Evolutionary conservation across 2,888 invertebrate species (phyloP), one percentile per base, ranked within the genome.

Genomic region (Dorcus hopei): DNA sequence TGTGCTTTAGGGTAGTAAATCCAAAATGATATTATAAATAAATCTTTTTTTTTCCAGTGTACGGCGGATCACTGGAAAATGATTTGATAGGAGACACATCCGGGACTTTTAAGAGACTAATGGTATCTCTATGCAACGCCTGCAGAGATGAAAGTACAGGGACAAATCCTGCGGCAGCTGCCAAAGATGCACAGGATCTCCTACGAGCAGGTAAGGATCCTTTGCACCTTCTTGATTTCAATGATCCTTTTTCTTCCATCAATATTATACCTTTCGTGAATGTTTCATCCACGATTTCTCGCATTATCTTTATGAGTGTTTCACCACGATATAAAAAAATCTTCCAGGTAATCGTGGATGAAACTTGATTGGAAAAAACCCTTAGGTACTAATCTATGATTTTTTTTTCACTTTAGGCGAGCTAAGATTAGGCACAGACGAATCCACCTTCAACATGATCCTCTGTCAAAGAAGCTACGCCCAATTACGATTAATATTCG

Each of bases 31-130:
- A 45, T 51, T 33, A 33, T 33, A 7, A 33, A 33, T 33, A 33
- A 33, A 33, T 26, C 26, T 26, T 26, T 33, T 26, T 26, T 33
- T 33, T 33, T 38, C 23, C n/a, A 94, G 94, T 90, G 74, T 93
- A 86, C 72, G 86, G 87, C 41, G 85, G 81, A 58, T 82, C 87
- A 47, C 81, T 95, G 68, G 95, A 95, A 72, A 85, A 88, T 53
- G 95, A 95, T 74, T 79, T 97, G 26, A 85, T 84, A 63, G 87
- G 89, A 51, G 97, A 97, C 76, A 96, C 96, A 2, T 93, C 93
- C 49, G 97, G 97, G 9, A 89, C 89, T 73, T 97, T 97, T 80
- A 90, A 91, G 77, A 85, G 95, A 54, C 82, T 97, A 43, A 86
- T 97, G 80, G 89, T 94, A 23, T 93, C 96, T 33, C 77, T 95